Base-by-base conservation (phyloP, 2,888 invertebrate species). In the Uloborus plumipes region DNA sequence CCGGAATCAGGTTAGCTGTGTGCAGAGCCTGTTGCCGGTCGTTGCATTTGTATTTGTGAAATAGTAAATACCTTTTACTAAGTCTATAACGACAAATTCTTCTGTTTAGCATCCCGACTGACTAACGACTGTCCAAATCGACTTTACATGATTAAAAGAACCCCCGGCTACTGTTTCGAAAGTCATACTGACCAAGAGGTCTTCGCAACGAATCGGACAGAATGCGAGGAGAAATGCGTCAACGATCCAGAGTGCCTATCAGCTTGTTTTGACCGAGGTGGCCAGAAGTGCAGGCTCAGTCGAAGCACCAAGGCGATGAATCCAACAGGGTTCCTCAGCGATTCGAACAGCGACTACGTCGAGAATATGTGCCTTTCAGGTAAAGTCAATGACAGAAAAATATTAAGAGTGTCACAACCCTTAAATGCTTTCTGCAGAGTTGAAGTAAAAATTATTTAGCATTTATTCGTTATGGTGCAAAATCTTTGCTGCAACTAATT, bases 311-410 rank as follows among this genome's bases (percentile, higher is more conserved):
- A 95, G 87, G 91, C 96, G 87, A 95, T 95, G 0, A 95, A 95
- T 88, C 95, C 96, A 0, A 94, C 95, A 87, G 90, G 94, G 14
- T 89, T 96, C 64, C 94, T 94, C 88, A 95, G 95, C 87, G 95
- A 95, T 88, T 93, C 94, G 2, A 94, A 94, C 88, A 93, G 94
- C 0, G 96, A 96, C 89, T 96, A 96, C 89, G 90, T 96, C 87
- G 96, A 96, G 91, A 96, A 96, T 88, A 95, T 95, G 72, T 96
- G 96, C 88, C 90, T 96, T 16, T 95, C 94, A 88, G 94, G 96
- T 95, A 91, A 89, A 39, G 39, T 11, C 26, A 26, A 49, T 15
- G 3, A 13, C 20, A 11, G 55, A 55, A 9, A 15, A 18, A 55
- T 1, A 15, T 18, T 18, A 11, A n/a, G 16, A 11, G 3, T 39